These are phyloP conservation scores for Limnothrissa miodon DNA, from an alignment of 2,113 vertebrate species.

Conservation along the genomic window DNA sequence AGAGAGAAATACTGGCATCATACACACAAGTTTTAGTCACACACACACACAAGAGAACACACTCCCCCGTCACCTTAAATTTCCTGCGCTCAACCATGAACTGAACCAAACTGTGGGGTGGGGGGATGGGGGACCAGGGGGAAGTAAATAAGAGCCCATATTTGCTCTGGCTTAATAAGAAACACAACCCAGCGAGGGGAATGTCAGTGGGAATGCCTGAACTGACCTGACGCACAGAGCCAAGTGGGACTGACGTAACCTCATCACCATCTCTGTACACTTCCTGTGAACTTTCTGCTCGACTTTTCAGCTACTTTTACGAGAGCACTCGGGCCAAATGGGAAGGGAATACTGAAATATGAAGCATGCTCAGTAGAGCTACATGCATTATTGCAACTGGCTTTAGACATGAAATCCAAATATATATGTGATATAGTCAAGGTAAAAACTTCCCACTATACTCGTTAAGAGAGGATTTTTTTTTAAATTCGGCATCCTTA, in stretches of 20 bases:
- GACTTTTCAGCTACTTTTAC: neutral
- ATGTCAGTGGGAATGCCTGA: neutral
- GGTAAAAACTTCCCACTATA: too few relatives aligned
- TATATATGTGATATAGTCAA: too few relatives aligned
- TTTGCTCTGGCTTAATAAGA: neutral
- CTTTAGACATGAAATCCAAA: too few relatives aligned
- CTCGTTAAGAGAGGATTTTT: too few relatives aligned
- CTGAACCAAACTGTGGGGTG: neutral
- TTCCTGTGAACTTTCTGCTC: neutral
- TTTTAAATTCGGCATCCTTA: too few relatives aligned
- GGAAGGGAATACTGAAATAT: too few relatives aligned
- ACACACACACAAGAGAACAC: neutral
- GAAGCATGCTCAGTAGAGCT: neutral
- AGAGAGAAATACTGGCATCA: too few relatives aligned
- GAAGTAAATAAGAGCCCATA: neutral
- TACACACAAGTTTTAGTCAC: too few relatives aligned
- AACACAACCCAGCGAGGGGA: neutral
- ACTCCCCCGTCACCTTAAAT: neutral
- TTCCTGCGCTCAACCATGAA: neutral
- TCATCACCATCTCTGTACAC: neutral
- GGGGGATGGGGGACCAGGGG: neutral
- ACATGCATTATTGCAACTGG: too few relatives aligned
- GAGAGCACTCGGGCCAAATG: neutral
- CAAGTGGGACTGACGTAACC: neutral
- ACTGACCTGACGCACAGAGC: neutral